Base-by-base conservation (phyloP, 2,113 vertebrate genomes). In the Carettochelys insculpta region DNA sequence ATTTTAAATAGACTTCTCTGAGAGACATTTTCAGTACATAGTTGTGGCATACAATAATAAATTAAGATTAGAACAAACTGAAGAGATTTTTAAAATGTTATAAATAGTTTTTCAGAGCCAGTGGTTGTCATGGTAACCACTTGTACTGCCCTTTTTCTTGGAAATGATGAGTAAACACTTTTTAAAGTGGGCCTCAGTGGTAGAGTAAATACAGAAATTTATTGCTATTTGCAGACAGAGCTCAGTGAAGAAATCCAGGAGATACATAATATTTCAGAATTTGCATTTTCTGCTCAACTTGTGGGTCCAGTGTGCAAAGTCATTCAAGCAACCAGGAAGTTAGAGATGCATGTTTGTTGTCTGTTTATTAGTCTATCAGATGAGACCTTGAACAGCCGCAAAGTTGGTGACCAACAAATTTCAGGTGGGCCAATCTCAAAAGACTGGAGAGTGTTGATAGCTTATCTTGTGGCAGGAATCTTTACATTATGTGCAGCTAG, bases 221-320 rank as follows among this genome's bases (percentile, higher is more conserved):
- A 94, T 96, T 97, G 94, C 65, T 68, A 83, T 94, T 95, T 95
- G 80, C 89, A 96, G 89, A 94, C 54, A 94, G 86, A 94, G 82
- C 51, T 93, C 77, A 77, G 48, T 97, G 90, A 97, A 95, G 86
- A 97, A 97, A 93, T 95, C 78, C 93, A 97, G 85, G 82, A 95
- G 83, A 93, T 38, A 34, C 47, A 52, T 8, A 77, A 48, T 86
- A 75, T 94, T 96, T 93, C 65, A 95, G 88, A 80, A 86, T 79
- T 92, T 93, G 82, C 88, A n/a, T 96, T 96, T 96, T 93, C 85
- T 95, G 77, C 80, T 94, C 87, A 95, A 90, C 94, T 58, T 79
- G 54, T 93, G 87, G 48, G 82, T 91, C 87, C 87, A 92, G 76
- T 9, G 65, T 82, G 88, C 54, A 89, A 95, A 97, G 56, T 94